These are phyloP conservation scores for Clunio marinus DNA, from an alignment of 2,888 invertebrate genomes.

Conservation along the genomic window DNA sequence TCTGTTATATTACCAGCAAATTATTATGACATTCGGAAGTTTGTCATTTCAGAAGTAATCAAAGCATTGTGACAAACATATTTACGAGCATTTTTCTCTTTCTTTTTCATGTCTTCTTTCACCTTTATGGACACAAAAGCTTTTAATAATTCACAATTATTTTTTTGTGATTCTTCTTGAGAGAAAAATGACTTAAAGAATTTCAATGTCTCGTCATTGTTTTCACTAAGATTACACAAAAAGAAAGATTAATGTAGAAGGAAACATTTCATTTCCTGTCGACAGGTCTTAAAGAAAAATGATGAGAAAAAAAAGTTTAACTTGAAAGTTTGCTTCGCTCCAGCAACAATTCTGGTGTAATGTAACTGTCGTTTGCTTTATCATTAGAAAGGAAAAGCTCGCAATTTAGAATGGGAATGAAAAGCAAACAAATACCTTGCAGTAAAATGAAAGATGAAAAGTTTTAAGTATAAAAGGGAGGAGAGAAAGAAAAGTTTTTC, in stretches of 20 bases:
- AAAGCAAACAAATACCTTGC: not conserved
- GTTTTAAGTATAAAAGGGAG: not conserved
- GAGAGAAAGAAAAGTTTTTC: not conserved
- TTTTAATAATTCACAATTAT: no score
- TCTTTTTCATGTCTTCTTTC: not conserved
- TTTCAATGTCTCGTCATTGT: no score
- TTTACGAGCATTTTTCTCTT: not conserved
- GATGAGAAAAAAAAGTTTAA: no score
- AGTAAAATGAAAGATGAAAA: not conserved
- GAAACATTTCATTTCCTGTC: not conserved
- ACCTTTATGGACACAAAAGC: slow-evolving; percentile 1
- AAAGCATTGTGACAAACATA: not conserved
- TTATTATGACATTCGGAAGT: slow-evolving; percentile 1
- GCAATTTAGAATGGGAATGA: no score
- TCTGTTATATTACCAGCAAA: not conserved
- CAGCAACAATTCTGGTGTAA: no score
- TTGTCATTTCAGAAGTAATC: not conserved
- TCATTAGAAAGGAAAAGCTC: not conserved
- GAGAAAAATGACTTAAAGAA: no score
- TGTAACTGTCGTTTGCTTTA: not conserved
- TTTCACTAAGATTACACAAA: no score
- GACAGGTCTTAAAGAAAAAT: not conserved
- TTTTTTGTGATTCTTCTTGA: no score
- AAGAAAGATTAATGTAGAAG: not conserved
- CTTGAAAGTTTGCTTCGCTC: not conserved